Base-by-base conservation (phyloP, 35 echinoderm and acorn worm species). In the Lytechinus pictus region DNA sequence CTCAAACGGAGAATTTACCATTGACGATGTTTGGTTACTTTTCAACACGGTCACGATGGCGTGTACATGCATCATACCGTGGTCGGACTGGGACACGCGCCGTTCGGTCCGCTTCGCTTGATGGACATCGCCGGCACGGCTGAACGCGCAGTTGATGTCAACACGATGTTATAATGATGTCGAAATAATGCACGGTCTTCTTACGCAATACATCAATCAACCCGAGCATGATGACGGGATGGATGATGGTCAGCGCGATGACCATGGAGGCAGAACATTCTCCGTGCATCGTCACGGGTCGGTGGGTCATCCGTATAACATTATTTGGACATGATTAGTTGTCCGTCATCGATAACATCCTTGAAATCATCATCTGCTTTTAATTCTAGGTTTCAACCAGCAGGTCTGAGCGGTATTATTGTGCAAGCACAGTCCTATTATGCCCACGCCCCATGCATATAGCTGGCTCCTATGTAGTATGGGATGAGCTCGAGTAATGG, bases 111-210 rank as follows among this genome's bases (percentile, higher is more conserved):
- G 66, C 19, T 79, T 79, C 66, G 66, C 66, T 24, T 79, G 66
- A 24, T 14, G 66, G 66, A 19, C 19, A 79, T 79, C 66, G 21
- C 21, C 66, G n/a, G 4, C 66, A 79, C 66, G 66, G 66, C 66
- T 79, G 66, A 24, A 24, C 21, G 66, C 66, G 66, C n/a, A 6
- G 66, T 27, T 79, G 66, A 79, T 79, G 66, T 79, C 66, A 79
- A 27, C 66, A 79, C 66, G 66, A 79, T 79, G 66, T 79, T 79
- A 79, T 79, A 79, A 79, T 79, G 66, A 79, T 79, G 66, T 79
- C 21, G 66, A 58, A 58, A 11, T 9, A 44, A 44, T 44, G 33
- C 57, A 79, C n/a, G 66, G 66, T 79, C 66, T 79, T 79, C 66
- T 79, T 79, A 79, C 66, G 66, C 66, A 79, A 79, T 79, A 24